A percentile compares a stretch with the other conserved stretches of the same genome.
These are phyloP conservation scores for Phacellophora camtschatica DNA, from an alignment of 30 jellyfish, hydroid and myxozoan species.

Conservation along the genomic window DNA sequence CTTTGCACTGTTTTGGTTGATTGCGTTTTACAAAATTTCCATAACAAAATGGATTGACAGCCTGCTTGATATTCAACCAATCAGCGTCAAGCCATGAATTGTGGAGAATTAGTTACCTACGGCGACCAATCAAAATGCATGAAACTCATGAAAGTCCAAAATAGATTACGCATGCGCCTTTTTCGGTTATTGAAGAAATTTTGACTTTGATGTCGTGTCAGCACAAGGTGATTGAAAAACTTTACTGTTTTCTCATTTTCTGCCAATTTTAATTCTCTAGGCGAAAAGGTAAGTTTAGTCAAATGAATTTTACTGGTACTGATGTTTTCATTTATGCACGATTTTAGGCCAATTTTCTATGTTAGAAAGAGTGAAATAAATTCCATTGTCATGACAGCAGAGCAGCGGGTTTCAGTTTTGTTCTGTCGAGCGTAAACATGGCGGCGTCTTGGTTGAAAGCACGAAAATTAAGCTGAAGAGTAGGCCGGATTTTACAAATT, in stretches of 20 bases:
- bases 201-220: constrained; percentile 1
- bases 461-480: background rate
- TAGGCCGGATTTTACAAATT: background rate
- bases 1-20: constrained; percentile 44
- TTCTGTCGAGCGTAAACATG: constrained; percentile 51
- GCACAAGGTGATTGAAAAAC: background rate
- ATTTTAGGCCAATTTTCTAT: constrained; percentile 8
- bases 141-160: constrained; percentile 46
- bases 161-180: constrained; percentile 73
- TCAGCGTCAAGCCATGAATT: background rate
- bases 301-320: background rate
- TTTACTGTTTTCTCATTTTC: background rate
- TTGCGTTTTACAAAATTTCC: constrained; percentile 29
- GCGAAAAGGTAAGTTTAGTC: background rate
- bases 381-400: constrained; percentile 37
- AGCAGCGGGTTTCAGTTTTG: constrained; percentile 5
- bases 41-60: constrained; percentile 38
- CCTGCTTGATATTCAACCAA: constrained; percentile 41
- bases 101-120: constrained; percentile 56
- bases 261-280: background rate
- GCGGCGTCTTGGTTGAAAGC: constrained; percentile 12
- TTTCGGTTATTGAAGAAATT: constrained; percentile 3
- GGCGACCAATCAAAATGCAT: constrained; percentile 62
- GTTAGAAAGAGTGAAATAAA: background rate
- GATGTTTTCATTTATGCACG: background rate